These are phyloP conservation scores for Lasiommata megera DNA, from an alignment of 2,888 invertebrate species.

Conservation along the genomic window DNA sequence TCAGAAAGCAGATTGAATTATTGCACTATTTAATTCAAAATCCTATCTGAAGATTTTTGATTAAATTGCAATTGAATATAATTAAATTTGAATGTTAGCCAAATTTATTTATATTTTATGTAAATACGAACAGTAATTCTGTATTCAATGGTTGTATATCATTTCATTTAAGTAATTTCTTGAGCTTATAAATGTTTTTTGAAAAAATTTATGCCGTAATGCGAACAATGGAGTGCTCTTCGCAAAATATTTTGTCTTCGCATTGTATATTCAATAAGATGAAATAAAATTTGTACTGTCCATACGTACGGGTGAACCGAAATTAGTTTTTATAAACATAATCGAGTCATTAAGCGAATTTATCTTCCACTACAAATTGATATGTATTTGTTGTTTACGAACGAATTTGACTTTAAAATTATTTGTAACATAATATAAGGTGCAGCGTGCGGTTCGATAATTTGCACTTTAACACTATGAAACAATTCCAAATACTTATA, in stretches of 20 bases:
- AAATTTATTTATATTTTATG: too few relatives aligned
- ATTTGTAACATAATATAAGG: constrained; percentile 7
- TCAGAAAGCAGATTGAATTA: too few relatives aligned
- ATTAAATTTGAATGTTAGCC: too few relatives aligned
- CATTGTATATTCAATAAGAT: constrained; percentile 44
- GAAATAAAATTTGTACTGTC: constrained; percentile 40
- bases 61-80: too few relatives aligned
- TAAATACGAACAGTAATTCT: too few relatives aligned
- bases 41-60: too few relatives aligned
- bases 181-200: too few relatives aligned
- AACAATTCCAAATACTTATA: neutral
- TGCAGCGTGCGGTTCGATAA: constrained; percentile 11
- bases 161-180: too few relatives aligned
- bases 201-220: too few relatives aligned
- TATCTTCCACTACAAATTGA: constrained; percentile 39
- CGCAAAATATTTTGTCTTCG: constrained; percentile 49
- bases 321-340: constrained; percentile 42
- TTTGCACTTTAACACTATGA: constrained; percentile 4
- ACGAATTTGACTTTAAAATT: constrained; percentile 18
- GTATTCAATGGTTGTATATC: too few relatives aligned
- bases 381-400: constrained; percentile 23
- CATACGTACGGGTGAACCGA: constrained; percentile 50
- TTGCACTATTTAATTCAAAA: too few relatives aligned
- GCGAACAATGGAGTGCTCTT: constrained; percentile 37
- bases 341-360: constrained; percentile 48